A percentile compares a stretch with the other conserved stretches of the same genome.
phyloP scores from a whole-genome alignment of 2,113 vertebrate species.

The Microtus richardsoni region DNA sequence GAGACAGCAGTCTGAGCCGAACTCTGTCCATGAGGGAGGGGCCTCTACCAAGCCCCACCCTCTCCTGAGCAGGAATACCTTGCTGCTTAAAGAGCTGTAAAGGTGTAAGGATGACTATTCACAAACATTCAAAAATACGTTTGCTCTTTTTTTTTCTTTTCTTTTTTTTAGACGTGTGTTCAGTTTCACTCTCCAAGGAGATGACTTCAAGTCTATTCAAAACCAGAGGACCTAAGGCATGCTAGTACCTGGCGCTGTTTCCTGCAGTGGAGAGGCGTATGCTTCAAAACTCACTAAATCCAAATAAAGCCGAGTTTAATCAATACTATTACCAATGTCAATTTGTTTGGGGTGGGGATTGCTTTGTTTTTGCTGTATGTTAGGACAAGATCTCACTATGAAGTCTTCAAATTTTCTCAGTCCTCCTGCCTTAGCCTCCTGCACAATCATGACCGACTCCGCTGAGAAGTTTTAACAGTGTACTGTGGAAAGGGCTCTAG shows the following conservation, averaged over 20 bases:
- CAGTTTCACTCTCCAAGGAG: neutral
- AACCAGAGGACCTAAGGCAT: neutral
- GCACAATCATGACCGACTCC: neutral
- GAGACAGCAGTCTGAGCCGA: neutral
- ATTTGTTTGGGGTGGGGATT: neutral
- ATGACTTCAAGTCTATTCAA: neutral
- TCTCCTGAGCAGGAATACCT: neutral
- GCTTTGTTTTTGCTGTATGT: too few relatives aligned
- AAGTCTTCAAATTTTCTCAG: neutral
- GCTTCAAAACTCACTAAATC: neutral
- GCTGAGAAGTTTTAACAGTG: neutral
- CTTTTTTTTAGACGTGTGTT: neutral
- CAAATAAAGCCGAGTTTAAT: neutral
- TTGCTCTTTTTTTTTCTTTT: too few relatives aligned
- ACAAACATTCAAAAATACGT: neutral
- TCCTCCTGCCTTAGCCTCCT: neutral
- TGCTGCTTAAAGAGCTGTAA: neutral
- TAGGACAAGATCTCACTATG: neutral
- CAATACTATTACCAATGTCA: neutral
- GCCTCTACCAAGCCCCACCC: neutral
- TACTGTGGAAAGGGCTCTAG: neutral
- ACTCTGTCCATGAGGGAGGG: neutral
- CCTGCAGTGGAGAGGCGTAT: neutral
- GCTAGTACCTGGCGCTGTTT: neutral
- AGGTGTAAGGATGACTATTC: neutral